Evolutionary conservation across 1,140 invertebrate genomes (phyloP), one percentile per base, ranked within the genome.

Genomic region (Parapsyche elsis): DNA sequence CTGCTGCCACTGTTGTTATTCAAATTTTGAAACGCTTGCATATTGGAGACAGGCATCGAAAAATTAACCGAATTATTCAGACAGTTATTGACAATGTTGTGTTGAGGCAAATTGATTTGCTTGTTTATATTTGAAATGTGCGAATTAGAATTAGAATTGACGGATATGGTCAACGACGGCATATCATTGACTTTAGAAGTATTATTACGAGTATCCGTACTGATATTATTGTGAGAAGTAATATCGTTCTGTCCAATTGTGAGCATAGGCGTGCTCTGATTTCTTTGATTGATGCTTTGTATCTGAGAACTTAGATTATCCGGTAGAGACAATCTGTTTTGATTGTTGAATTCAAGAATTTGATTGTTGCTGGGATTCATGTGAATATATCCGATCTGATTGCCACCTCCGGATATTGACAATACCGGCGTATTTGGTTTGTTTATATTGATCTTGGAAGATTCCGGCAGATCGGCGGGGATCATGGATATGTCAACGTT

Each of bases 361-460:
- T 88, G 86, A 77, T 87, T 87, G 80, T 87, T 88, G 80, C 85
- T 87, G 12, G 85, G 78, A 82, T 88, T 89, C 87, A 89, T 88
- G 81, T 88, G 88, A 84, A 89, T 87, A 77, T 86, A 89, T 71
- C 88, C 87, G 21, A 89, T 86, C 84, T 87, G 88, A 81, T 88
- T 89, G 77, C 84, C 88, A n/a, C n/a, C 30, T 0, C 87, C 86
- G 21, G 88, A 87, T 78, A 89, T 88, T 7, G 85, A 85, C 76
- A 88, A 86, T 77, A 87, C 87, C 81, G 86, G 87, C 80, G 88
- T 88, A 57, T 88, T 87, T 76, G 85, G 86, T 24, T 81, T 84
- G 23, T 87, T 85, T 71, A 88, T 46, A 12, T 44, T 44, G 71
- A 79, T 23, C 57, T 83, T 83, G 0, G 76, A 26, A 19, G 73